Evolutionary conservation across 2,888 invertebrate species (phyloP), one percentile per base, ranked within the genome.

Genomic region (Cantharis flavilabris): DNA sequence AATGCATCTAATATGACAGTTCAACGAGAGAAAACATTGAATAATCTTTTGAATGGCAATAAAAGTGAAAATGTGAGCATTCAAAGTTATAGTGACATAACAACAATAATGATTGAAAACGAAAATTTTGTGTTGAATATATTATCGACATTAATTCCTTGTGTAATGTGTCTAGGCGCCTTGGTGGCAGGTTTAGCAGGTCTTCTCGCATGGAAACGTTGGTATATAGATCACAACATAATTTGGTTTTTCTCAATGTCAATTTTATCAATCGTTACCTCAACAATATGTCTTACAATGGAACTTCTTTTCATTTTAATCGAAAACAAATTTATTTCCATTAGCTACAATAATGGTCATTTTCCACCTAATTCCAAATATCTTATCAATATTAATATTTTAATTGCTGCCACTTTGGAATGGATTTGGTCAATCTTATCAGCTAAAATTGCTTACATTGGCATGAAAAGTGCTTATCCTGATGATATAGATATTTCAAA

Each of bases 171-270:
- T 0, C 78, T 90, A 33, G 91, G 91, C 71, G 90, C 90, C 1
- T 82, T 91, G 69, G 88, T 89, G 0, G 90, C 91, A 0, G 91
- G 91, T 1, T 76, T 90, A 3, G 88, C 91, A 0, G 92, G 92
- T 1, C 88, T 92, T 11, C 84, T 93, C 69, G 93, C 93, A 0
- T 93, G 93, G 83, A 90, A 91, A 49, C 87, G 90, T 79, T 93
- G 93, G 93, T 93, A 93, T 84, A 90, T 92, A 69, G 93, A 93
- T 83, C 89, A 90, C 76, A 92, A 93, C 83, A 93, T 93, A 81
- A 90, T 90, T 0, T 91, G 91, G 89, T 89, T 93, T 80, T 92
- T 93, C 81, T 85, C 90, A 69, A 89, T 91, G 78, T 91, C 92
- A 0, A 85, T 90, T 23, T 83, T 92, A 0, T 83, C 83, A 2